A percentile compares a stretch with the other conserved stretches of the same genome.
Conservation (phyloP, 2,888 invertebrate species). For the Salpingus planirostris region DNA sequence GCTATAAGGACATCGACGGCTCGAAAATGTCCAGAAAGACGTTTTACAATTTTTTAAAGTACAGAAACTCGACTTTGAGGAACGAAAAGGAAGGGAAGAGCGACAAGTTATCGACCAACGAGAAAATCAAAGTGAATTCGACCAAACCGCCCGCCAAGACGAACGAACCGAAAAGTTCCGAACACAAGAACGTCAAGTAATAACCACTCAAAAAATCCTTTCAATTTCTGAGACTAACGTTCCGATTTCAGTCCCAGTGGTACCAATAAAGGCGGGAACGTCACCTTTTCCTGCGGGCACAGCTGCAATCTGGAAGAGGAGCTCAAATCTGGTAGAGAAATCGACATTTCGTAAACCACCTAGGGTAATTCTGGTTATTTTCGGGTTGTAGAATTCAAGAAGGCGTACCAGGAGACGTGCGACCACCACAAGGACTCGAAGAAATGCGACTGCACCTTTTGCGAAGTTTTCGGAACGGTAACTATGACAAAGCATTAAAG, state of each 20-base stretch:
- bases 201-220: no score
- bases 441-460: slow-evolving; percentile 38
- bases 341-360: slow-evolving; percentile 1
- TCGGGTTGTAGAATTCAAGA: slow-evolving; percentile 20
- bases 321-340: slow-evolving; percentile 15
- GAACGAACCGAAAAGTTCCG: no score
- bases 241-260: no score
- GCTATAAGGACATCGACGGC: slow-evolving; percentile 3
- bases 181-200: slow-evolving; percentile 6
- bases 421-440: slow-evolving; percentile 33
- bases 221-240: no score
- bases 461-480: slow-evolving; percentile 33
- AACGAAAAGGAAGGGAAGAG: neutral
- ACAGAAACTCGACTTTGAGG: slow-evolving; percentile 3
- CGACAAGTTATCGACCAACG: no score
- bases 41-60: slow-evolving; percentile 9
- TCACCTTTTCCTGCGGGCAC: slow-evolving; percentile 18
- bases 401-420: slow-evolving; percentile 22
- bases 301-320: slow-evolving; percentile 22
- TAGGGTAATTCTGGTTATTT: no score
- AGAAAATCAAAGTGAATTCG: no score
- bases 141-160: no score
- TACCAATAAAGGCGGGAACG: slow-evolving; percentile 7
- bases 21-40: slow-evolving; percentile 12
- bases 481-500: no score